Evolutionary conservation across 2,113 vertebrate species (phyloP).

Genomic region (Erythrolamprus reginae): DNA sequence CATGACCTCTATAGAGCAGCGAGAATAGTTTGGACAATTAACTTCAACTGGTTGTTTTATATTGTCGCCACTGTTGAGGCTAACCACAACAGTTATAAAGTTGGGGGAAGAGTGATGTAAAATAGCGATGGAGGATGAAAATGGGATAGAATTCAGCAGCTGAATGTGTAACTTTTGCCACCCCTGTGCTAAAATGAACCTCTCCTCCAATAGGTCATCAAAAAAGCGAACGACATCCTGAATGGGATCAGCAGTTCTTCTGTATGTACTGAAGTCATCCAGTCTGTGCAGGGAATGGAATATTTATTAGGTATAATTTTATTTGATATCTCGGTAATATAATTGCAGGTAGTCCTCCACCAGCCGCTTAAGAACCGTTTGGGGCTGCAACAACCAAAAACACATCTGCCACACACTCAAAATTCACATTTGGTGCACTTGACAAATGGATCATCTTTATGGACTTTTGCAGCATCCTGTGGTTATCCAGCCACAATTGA

Average conservation of each 20-base stretch:
- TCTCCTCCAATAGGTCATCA: conserved; percentile 82
- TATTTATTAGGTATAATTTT: conserved; percentile 88
- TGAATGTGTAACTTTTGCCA: neutral
- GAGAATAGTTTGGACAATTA: neutral
- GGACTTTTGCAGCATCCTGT: too few relatives aligned
- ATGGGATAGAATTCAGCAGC: neutral
- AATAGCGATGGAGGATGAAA: neutral
- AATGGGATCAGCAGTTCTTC: conserved; percentile 96
- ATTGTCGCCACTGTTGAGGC: neutral
- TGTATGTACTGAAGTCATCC: conserved; percentile 97
- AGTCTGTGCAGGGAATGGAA: conserved; percentile 96
- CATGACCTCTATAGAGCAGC: neutral
- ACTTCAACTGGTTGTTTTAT: neutral
- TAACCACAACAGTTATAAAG: too few relatives aligned
- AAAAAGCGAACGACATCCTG: conserved; percentile 93
- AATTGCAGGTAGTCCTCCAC: neutral
- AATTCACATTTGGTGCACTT: too few relatives aligned
- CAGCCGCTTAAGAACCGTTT: neutral
- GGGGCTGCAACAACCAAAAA: neutral
- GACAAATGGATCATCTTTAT: neutral
- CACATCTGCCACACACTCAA: too few relatives aligned
- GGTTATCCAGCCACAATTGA: too few relatives aligned
- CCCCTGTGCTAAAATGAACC: neutral
- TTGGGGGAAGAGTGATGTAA: neutral
- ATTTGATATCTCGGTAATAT: neutral